These are phyloP conservation scores for Nycteola revayana DNA, from an alignment of 2,888 invertebrate species.

Conservation along the genomic window DNA sequence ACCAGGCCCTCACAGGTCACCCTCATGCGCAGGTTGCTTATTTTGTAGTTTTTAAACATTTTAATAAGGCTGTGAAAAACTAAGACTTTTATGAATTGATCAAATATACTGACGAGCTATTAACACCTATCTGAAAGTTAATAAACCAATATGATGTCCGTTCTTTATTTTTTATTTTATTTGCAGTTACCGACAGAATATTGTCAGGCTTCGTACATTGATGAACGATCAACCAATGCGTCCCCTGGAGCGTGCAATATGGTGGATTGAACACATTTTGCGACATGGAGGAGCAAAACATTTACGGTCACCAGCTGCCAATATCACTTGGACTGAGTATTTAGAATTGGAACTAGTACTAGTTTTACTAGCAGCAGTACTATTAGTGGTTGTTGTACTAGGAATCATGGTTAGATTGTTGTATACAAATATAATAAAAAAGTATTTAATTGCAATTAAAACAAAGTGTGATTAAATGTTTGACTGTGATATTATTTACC, in stretches of 20 bases:
- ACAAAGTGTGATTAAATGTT: no score
- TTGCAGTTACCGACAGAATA: conserved; percentile 20
- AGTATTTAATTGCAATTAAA: no score
- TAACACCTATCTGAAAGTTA: no score
- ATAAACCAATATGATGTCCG: no score
- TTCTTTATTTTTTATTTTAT: background rate
- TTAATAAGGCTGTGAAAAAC: no score
- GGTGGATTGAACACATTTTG: conserved; percentile 72
- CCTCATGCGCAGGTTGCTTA: no score
- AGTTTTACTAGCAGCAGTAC: conserved; percentile 1
- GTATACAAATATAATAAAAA: background rate
- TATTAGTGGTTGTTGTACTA: background rate
- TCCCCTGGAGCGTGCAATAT: conserved; percentile 52
- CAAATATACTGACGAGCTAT: no score
- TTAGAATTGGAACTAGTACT: conserved; percentile 35
- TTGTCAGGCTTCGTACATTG: conserved; percentile 10
- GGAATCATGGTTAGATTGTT: background rate
- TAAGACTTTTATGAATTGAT: no score
- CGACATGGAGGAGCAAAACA: conserved; percentile 59
- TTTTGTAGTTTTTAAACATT: no score
- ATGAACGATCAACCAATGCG: conserved; percentile 22
- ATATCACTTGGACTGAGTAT: conserved; percentile 36
- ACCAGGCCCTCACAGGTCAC: no score
- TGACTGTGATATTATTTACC: no score
- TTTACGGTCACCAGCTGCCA: conserved; percentile 50